phyloP scores from a whole-genome alignment of 2,888 invertebrate genomes.

The Hipparchia semele region DNA sequence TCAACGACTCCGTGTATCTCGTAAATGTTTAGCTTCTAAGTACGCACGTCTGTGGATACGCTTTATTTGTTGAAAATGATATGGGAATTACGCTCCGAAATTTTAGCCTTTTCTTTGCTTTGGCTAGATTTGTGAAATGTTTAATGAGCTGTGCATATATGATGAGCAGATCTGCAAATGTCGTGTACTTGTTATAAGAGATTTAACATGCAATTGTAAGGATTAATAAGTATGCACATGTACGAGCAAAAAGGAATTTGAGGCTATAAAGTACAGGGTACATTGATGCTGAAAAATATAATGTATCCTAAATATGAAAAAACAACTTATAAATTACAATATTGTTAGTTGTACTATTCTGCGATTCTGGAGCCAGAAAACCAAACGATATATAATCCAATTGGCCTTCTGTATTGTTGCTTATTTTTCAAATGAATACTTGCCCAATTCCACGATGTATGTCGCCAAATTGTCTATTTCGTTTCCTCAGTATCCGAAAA shows the following conservation, averaged over 20 bases:
- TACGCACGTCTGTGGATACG: constrained; percentile 48
- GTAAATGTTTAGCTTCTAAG: constrained; percentile 67
- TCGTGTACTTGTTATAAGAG: neutral
- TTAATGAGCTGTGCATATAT: neutral
- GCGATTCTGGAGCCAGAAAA: constrained; percentile 1
- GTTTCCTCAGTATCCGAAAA: constrained; percentile 2
- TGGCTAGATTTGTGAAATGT: constrained; percentile 19
- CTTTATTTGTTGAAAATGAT: constrained; percentile 37
- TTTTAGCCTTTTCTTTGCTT: constrained; percentile 20
- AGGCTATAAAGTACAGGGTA: no score
- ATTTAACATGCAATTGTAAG: neutral
- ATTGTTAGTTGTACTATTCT: neutral
- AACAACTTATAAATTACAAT: neutral
- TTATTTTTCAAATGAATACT: constrained; percentile 21
- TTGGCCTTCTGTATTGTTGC: constrained; percentile 28
- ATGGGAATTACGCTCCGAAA: constrained; percentile 26
- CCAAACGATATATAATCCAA: constrained; percentile 4
- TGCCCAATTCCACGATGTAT: constrained; percentile 25
- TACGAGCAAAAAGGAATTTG: neutral
- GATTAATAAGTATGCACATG: neutral
- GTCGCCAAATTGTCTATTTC: constrained; percentile 27
- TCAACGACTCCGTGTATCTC: constrained; percentile 60
- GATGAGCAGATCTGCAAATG: neutral
- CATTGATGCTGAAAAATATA: no score
- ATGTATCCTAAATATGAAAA: neutral